Percentiles rank a stretch among this genome's conserved stretches.
Evolutionary conservation across 2,888 invertebrate species (phyloP).

Genomic region (Aporophyla nigra): DNA sequence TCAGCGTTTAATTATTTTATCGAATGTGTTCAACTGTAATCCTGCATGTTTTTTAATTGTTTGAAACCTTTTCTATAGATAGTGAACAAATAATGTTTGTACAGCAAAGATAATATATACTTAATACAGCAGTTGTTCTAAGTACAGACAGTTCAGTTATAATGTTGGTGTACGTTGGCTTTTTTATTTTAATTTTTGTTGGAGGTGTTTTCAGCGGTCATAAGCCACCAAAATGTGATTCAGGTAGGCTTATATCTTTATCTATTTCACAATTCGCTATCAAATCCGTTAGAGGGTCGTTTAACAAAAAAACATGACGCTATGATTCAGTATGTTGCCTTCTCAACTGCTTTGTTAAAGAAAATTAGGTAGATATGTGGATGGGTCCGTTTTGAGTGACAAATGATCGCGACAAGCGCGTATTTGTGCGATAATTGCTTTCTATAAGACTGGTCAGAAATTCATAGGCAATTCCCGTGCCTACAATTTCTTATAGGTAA

Average conservation of each 20-base stretch:
- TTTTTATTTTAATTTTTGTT: conserved; percentile 45
- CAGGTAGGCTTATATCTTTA: conserved; percentile 11
- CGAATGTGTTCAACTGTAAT: conserved; percentile 48
- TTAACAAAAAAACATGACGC: not conserved
- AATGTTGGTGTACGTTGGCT: conserved; percentile 48
- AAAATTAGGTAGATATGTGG: not conserved
- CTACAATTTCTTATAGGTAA: not conserved
- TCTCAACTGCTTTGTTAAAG: not conserved
- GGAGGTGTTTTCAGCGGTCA: conserved; percentile 10
- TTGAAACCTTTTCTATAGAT: conserved; percentile 39
- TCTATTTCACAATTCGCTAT: not conserved
- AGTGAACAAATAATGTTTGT: conserved; percentile 18
- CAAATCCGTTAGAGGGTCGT: not conserved
- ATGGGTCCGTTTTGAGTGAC: not conserved
- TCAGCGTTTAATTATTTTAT: conserved; percentile 32
- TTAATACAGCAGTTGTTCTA: conserved; percentile 11
- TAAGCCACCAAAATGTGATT: not conserved
- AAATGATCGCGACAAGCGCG: not conserved
- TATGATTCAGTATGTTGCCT: not conserved
- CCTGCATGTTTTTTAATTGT: conserved; percentile 41
- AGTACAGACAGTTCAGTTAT: conserved; percentile 12
- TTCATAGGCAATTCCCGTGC: not conserved
- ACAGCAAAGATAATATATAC: conserved; percentile 43
- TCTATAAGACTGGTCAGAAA: not conserved
- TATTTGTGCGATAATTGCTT: not conserved